These are phyloP conservation scores for Matsumyia berberina DNA, from an alignment of 2,888 invertebrate species.

Conservation along the genomic window DNA sequence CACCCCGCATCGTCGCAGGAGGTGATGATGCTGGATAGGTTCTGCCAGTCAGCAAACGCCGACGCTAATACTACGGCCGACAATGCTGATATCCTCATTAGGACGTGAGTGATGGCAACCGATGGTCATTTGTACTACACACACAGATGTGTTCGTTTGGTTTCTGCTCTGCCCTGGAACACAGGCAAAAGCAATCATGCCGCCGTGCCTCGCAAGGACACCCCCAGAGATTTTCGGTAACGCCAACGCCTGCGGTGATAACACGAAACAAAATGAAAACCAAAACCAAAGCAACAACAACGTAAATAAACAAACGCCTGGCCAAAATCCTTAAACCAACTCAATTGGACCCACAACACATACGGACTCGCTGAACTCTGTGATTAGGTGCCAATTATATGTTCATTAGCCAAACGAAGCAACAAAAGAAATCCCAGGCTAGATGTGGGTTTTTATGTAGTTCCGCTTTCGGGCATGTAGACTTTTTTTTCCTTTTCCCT, in stretches of 20 bases:
- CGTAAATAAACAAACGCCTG: conserved; percentile 51
- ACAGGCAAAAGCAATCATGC: conserved; percentile 62
- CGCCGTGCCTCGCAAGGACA: conserved; percentile 39
- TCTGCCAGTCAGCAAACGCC: conserved; percentile 41
- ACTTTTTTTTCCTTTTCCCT: conserved; percentile 12
- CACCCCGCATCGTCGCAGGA: conserved; percentile 6
- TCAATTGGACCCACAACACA: conserved; percentile 51
- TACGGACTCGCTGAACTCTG: conserved; percentile 61
- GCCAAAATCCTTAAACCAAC: conserved; percentile 61
- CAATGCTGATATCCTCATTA: conserved; percentile 70
- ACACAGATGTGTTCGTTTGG: conserved; percentile 16
- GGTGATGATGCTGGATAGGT: conserved; percentile 43
- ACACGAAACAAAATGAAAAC: conserved; percentile 35
- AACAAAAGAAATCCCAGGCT: conserved; percentile 53
- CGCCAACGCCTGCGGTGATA: conserved; percentile 60
- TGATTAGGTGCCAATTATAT: conserved; percentile 76
- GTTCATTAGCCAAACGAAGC: conserved; percentile 71
- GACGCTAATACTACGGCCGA: conserved; percentile 38
- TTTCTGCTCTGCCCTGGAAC: neutral
- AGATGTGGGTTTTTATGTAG: conserved; percentile 39
- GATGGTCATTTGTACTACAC: conserved; percentile 58
- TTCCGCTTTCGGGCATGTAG: conserved; percentile 31
- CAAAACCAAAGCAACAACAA: conserved; percentile 37
- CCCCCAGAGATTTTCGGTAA: conserved; percentile 51
- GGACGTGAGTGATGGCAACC: conserved; percentile 65